A percentile compares a stretch with the other conserved stretches of the same genome.
phyloP scores from a whole-genome alignment of 2,888 invertebrate species.

The Plusia festucae region DNA sequence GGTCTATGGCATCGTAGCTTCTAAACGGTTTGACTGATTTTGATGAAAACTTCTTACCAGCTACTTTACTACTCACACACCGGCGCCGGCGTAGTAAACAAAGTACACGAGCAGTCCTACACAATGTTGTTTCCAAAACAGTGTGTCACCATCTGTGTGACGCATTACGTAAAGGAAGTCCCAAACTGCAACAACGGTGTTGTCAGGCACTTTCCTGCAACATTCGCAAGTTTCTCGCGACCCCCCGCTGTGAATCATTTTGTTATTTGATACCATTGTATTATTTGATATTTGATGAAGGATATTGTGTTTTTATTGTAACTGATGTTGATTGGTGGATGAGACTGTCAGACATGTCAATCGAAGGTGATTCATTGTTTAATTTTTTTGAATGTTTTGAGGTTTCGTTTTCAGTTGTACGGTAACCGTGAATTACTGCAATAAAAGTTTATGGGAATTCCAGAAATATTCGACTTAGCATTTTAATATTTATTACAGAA shows the following conservation, averaged over 20 bases:
- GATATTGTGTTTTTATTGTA: not conserved
- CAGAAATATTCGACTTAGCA: too few relatives aligned
- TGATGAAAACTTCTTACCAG: too few relatives aligned
- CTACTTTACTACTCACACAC: not conserved
- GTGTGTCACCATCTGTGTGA: constrained; percentile 14
- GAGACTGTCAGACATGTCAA: too few relatives aligned
- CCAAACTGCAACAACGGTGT: constrained; percentile 28
- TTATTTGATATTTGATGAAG: constrained; percentile 5
- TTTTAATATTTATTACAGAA: too few relatives aligned
- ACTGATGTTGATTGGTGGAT: not conserved
- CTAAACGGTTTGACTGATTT: too few relatives aligned
- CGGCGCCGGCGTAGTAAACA: not conserved
- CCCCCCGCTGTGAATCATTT: constrained; percentile 9
- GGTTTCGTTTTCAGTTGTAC: too few relatives aligned
- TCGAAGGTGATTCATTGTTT: too few relatives aligned
- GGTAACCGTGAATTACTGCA: too few relatives aligned
- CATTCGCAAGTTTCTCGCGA: constrained; percentile 1
- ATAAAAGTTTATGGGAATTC: too few relatives aligned
- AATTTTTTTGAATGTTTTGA: too few relatives aligned
- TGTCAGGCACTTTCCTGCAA: constrained; percentile 12
- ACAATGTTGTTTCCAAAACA: constrained; percentile 37
- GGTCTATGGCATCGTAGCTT: too few relatives aligned
- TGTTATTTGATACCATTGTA: constrained; percentile 8
- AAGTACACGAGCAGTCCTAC: not conserved
- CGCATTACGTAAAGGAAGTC: constrained; percentile 36